These are phyloP conservation scores for Anarhynchus alexandrinus DNA, from an alignment of 2,113 vertebrate genomes.

Conservation along the genomic window DNA sequence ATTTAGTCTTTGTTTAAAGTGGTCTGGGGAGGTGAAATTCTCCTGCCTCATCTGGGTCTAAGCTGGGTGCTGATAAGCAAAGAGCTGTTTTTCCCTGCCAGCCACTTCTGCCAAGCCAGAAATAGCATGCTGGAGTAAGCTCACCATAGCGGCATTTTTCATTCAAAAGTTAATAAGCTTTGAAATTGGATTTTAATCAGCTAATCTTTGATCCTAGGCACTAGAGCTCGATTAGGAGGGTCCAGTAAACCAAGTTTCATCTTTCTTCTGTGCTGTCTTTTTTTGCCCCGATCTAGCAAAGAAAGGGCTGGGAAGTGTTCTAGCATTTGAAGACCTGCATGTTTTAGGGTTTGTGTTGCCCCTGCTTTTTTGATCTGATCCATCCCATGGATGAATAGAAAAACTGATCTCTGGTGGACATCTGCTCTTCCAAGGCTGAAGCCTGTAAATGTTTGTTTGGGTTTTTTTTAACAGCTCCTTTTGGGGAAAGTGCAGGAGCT, in stretches of 20 bases:
- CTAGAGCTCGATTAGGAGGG: conserved; percentile 19
- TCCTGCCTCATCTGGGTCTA: background rate
- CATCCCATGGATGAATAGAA: background rate
- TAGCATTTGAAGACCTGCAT: background rate
- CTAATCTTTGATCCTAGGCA: conserved; percentile 50
- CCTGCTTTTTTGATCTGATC: background rate
- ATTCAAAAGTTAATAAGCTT: conserved; percentile 72
- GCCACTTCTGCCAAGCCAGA: conserved; percentile 19
- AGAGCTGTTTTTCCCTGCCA: conserved; percentile 11
- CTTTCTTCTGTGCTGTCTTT: background rate
- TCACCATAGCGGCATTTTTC: conserved; percentile 51
- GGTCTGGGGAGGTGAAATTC: background rate
- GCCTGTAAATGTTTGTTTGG: background rate
- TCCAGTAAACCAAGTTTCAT: conserved; percentile 54
- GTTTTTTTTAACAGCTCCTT: background rate
- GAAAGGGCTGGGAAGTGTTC: background rate
- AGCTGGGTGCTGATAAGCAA: conserved; percentile 10
- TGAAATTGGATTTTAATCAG: conserved; percentile 73
- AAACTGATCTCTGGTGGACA: background rate
- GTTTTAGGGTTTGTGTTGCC: background rate
- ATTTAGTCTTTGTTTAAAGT: conserved; percentile 1
- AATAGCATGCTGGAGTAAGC: conserved; percentile 44
- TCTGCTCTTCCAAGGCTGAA: background rate
- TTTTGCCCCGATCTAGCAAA: background rate
- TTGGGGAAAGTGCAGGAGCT: background rate